Evolutionary conservation across 2,888 invertebrate genomes (phyloP), one percentile per base, ranked within the genome.

Genomic region (Priocnemis perturbator): DNA sequence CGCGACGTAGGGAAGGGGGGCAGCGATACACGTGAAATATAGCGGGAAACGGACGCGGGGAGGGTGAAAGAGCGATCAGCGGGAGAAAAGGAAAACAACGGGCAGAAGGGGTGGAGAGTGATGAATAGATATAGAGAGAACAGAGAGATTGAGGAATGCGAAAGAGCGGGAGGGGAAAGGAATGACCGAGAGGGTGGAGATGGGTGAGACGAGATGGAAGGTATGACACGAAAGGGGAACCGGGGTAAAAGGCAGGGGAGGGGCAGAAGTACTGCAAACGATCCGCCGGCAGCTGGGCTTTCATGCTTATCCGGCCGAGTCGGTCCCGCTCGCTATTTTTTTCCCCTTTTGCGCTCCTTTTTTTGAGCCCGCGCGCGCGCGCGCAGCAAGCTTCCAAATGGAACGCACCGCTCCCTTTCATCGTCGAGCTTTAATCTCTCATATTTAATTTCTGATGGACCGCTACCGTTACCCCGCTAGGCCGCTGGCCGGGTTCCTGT

Each of bases 371-470:
- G 11, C 37, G 37, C 37, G 37, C 37, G 11, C 26, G 26, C 3
- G 26, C 26, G 26, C n/a, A n/a, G 11, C 52, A 60, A 55, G 14
- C 65, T 60, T 56, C 58, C 55, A 76, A 67, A 72, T 58, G 63
- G 61, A 62, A 69, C 47, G 66, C 63, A 30, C 23, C 37, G 60
- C 52, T 63, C 61, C 58, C 69, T 73, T 67, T 71, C 73, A 71
- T 62, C 69, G 52, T 20, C 58, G 60, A 57, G 63, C 67, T 79
- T 77, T 77, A 73, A 78, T 77, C 71, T 71, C 58, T 59, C 65
- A 76, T 65, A 69, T 75, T 69, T 72, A 69, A 72, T 67, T 66
- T 45, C 52, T 60, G 20, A 71, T 65, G 60, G 47, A 62, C 62
- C 56, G 20, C 30, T 30, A 48, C 30, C 17, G 50, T 50, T 19